phyloP scores from a whole-genome alignment of 2,888 invertebrate genomes.

The Microchrysa polita region DNA sequence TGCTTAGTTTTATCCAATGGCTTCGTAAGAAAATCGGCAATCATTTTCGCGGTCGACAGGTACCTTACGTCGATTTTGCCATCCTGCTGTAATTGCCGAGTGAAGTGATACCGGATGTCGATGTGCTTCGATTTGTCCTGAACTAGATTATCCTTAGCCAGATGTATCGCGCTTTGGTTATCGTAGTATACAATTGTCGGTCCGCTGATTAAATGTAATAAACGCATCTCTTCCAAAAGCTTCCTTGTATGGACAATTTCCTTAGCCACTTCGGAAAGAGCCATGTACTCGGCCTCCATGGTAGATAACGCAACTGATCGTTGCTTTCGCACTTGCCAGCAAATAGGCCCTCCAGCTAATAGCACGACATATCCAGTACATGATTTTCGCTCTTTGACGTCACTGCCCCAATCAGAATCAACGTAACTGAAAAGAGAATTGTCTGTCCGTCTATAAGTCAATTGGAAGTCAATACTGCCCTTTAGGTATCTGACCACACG shows the following conservation, averaged over 20 bases:
- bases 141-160: neutral
- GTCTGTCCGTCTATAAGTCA: constrained; percentile 11
- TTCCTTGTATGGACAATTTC: constrained; percentile 8
- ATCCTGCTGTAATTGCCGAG: neutral
- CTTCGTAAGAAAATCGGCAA: neutral
- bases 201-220: neutral
- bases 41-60: neutral
- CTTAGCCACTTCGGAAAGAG: neutral
- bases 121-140: neutral
- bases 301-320: neutral
- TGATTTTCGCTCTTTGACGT: too few relatives aligned
- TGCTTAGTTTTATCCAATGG: neutral
- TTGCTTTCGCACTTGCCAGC: neutral
- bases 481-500: constrained; percentile 12
- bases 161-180: neutral
- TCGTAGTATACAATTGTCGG: neutral
- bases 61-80: neutral
- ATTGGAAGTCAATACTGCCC: constrained; percentile 1
- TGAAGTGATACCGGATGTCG: neutral
- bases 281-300: too few relatives aligned
- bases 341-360: constrained; percentile 12
- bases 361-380: neutral
- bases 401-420: neutral
- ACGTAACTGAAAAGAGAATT: neutral
- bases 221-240: neutral